Conservation (phyloP, 2,797 vertebrate genomes). For the Hydrophis major region DNA sequence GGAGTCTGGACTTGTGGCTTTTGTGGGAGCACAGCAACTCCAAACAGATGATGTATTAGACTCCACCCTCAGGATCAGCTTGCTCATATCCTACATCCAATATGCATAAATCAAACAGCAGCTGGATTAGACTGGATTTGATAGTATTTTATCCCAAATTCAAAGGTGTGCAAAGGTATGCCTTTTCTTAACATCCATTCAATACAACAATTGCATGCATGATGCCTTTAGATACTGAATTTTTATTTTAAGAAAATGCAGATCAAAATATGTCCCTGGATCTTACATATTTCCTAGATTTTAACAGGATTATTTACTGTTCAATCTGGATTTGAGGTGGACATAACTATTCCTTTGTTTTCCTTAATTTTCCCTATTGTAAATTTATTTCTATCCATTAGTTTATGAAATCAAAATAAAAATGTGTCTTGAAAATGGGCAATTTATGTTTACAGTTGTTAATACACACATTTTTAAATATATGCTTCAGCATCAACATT, state of each 20-base stretch:
- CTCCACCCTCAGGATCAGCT: background rate
- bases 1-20: background rate
- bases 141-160: background rate
- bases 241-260: background rate
- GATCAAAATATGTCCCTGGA: background rate
- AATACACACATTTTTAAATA: background rate
- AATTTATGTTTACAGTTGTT: background rate
- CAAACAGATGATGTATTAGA: background rate
- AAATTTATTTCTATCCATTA: background rate
- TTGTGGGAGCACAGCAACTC: background rate
- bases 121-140: background rate
- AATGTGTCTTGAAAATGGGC: background rate
- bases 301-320: background rate
- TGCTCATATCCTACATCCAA: background rate
- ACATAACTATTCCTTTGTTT: background rate
- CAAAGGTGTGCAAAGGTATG: background rate
- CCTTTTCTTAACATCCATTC: too few species aligned
- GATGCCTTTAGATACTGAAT: background rate
- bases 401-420: background rate
- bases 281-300: background rate
- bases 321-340: background rate
- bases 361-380: background rate
- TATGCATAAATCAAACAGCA: background rate
- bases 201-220: too few species aligned
- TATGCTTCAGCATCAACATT: background rate